Evolutionary conservation across 2,888 invertebrate species (phyloP).

Genomic region (Theodoxus fluviatilis): DNA sequence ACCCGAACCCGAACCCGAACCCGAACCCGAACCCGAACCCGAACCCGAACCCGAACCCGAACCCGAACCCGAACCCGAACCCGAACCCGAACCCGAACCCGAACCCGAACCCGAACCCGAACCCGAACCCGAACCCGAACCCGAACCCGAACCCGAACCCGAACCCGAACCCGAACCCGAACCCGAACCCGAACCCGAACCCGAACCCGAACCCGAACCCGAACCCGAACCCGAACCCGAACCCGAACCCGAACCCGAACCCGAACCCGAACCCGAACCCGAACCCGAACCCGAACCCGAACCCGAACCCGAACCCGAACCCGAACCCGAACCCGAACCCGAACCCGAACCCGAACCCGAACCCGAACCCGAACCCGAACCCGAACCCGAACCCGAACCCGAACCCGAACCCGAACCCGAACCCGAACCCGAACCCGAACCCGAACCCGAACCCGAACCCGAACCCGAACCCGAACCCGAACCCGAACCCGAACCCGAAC

Average conservation of each 20-base stretch:
- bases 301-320: not conserved
- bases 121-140: not conserved
- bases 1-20: conserved; percentile 12
- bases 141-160: not conserved
- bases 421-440: not conserved
- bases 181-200: not conserved
- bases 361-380: not conserved
- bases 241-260: not conserved
- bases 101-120: not conserved
- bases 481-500: not conserved
- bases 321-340: not conserved
- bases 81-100: not conserved
- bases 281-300: not conserved
- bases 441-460: conserved; percentile 13
- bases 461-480: not conserved
- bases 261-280: conserved; percentile 13
- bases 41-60: not conserved
- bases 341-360: not conserved
- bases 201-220: not conserved
- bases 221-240: conserved; percentile 4
- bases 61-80: not conserved
- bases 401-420: conserved; percentile 4
- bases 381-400: not conserved
- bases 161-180: not conserved
- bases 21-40: not conserved